Percentiles rank a stretch among this genome's conserved stretches.
Evolutionary conservation across 1,140 invertebrate species (phyloP).

Genomic region (Pteromalus puparum): DNA sequence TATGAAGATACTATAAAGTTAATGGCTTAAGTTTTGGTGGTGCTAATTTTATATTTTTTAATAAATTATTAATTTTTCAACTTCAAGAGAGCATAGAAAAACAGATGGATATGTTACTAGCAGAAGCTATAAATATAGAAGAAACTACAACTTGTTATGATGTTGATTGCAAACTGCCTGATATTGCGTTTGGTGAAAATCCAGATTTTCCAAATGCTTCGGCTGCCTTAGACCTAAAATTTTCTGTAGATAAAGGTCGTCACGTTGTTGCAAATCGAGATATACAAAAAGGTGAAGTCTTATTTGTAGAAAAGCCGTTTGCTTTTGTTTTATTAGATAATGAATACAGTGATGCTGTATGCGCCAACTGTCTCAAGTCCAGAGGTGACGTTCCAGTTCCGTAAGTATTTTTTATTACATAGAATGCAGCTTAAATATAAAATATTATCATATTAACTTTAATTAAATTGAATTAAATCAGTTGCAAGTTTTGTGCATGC

Average conservation of each 20-base stretch:
- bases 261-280: slow-evolving; percentile 75
- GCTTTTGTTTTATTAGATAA: slow-evolving; percentile 78
- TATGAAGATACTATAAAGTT: slow-evolving; percentile 48
- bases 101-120: slow-evolving; percentile 49
- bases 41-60: neutral
- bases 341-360: slow-evolving; percentile 68
- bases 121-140: slow-evolving; percentile 34
- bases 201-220: slow-evolving; percentile 66
- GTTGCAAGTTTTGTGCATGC: slow-evolving; percentile 80
- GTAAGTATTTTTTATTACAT: slow-evolving; percentile 67
- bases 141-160: slow-evolving; percentile 2
- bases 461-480: slow-evolving; percentile 61
- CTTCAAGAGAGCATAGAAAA: slow-evolving; percentile 54
- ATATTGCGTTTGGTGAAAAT: slow-evolving; percentile 62
- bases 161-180: slow-evolving; percentile 22
- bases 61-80: neutral
- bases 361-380: slow-evolving; percentile 77
- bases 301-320: slow-evolving; percentile 85
- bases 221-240: slow-evolving; percentile 60
- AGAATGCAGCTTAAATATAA: slow-evolving; percentile 75
- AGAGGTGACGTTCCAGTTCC: slow-evolving; percentile 70
- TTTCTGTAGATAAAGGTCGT: slow-evolving; percentile 72
- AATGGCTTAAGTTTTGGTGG: neutral
- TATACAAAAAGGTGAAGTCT: slow-evolving; percentile 79
- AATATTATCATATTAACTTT: slow-evolving; percentile 67